These are phyloP conservation scores for Motacilla alba DNA, from an alignment of 2,113 vertebrate genomes.

Conservation along the genomic window DNA sequence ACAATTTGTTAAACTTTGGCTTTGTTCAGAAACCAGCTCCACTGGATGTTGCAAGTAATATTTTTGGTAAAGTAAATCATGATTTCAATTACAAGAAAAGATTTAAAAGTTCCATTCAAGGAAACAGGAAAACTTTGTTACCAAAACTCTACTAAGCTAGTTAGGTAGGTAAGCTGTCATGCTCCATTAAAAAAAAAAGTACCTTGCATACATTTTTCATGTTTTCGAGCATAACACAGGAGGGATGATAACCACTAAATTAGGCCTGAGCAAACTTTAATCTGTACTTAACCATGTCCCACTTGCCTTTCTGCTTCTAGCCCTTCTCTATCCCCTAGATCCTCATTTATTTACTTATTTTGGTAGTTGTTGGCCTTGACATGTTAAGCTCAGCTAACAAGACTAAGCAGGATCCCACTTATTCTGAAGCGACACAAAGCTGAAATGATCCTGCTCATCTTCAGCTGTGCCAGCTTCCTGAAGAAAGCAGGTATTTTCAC, in stretches of 20 bases:
- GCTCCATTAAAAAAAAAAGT: neutral
- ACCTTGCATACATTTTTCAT: neutral
- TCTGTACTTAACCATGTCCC: neutral
- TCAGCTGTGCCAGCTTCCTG: neutral
- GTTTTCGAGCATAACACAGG: neutral
- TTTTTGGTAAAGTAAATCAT: neutral
- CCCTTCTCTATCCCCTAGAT: neutral
- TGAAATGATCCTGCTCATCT: neutral
- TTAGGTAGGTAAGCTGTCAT: neutral
- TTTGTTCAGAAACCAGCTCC: slow-evolving; percentile 1
- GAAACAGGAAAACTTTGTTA: neutral
- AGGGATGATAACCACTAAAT: neutral
- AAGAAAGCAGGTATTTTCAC: neutral
- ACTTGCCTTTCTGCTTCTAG: neutral
- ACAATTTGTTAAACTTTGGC: slow-evolving; percentile 18
- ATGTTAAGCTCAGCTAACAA: neutral
- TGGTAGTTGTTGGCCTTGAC: neutral
- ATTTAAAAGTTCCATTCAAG: neutral
- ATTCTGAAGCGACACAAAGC: neutral
- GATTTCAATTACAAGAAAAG: neutral
- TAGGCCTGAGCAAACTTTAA: neutral
- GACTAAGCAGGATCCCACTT: neutral
- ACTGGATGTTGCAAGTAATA: neutral
- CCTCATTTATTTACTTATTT: slow-evolving; percentile 2
- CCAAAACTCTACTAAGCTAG: neutral